Evolutionary conservation across 2,113 vertebrate species (phyloP), one percentile per base, ranked within the genome.

Genomic region (Pedionomus torquatus): DNA sequence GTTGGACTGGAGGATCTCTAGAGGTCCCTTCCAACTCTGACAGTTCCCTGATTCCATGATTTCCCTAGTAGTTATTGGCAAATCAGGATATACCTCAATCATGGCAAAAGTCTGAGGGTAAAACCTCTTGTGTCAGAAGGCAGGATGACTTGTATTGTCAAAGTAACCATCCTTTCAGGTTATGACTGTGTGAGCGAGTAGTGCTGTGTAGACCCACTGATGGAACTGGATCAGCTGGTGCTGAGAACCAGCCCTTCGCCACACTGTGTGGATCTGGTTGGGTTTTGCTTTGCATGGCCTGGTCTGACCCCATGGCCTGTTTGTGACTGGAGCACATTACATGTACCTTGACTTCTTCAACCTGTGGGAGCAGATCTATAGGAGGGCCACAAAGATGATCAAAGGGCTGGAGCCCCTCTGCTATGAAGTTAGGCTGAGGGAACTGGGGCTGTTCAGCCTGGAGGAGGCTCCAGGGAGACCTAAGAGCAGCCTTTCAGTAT

Each of bases 181-280:
- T 54, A 39, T 39, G 64, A 31, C n/a, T 90, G 0, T 15, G 15
- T 61, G 57, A 55, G 44, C 64, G 58, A 44, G 14, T 8, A 12
- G 7, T 41, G 64, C 58, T 70, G 0, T 71, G 48, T n/a, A 86
- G 31, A 58, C 17, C 6, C 2, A 2, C 7, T 1, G 0, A 4
- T 68, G 43, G 37, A 43, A 31, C 46, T 68, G 28, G 18, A 81
- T 35, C 64, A 33, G 13, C 15, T n/a, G 44, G 13, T 57, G 69
- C 46, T 70, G 48, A 71, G 57, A 55, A 44, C 30, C 57, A 63
- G 71, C 24, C 13, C 0, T 82, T 55, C 28, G 33, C 41, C 7
- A 3, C 24, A 4, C 20, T 39, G 0, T 8, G 6, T 71, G 66
- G 41, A 19, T 65, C 26, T 60, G 31, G 5, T 11, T 82, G 60